A percentile compares a stretch with the other conserved stretches of the same genome.
phyloP scores from a whole-genome alignment of 1,140 invertebrate species.

The Bombus haemorrhoidalis region DNA sequence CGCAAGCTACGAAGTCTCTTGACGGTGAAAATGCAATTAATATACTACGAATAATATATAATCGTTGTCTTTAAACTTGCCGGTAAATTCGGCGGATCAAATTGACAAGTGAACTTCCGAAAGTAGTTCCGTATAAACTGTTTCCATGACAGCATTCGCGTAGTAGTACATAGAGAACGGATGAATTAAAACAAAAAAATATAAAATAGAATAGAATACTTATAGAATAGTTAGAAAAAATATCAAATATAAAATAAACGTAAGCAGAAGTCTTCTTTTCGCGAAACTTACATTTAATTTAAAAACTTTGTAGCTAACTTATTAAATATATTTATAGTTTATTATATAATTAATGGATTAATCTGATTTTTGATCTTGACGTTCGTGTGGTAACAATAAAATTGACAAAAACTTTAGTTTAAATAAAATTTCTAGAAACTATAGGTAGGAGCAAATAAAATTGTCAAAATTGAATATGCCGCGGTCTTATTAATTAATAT shows the following conservation, averaged over 20 bases:
- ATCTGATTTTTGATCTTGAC: neutral
- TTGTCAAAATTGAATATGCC: constrained; percentile 2
- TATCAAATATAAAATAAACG: neutral
- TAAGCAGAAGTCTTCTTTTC: neutral
- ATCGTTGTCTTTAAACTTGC: constrained; percentile 50
- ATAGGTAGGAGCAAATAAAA: neutral
- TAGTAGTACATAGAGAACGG: constrained; percentile 50
- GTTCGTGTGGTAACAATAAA: neutral
- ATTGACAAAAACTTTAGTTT: neutral
- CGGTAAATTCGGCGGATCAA: constrained; percentile 53
- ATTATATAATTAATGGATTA: neutral
- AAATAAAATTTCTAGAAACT: neutral
- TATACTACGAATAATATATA: constrained; percentile 17
- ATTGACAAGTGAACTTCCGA: constrained; percentile 69
- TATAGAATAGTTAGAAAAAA: neutral
- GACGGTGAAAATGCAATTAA: neutral
- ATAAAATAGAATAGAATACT: neutral
- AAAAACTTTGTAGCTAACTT: neutral
- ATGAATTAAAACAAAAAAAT: constrained; percentile 14
- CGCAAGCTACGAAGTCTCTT: neutral
- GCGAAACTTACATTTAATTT: neutral
- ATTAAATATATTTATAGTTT: too few species aligned
- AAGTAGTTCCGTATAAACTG: constrained; percentile 74
- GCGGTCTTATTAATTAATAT: neutral
- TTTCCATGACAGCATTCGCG: constrained; percentile 67